Evolutionary conservation across 2,113 vertebrate species (phyloP).

Genomic region (Micronycteris hirsuta): DNA sequence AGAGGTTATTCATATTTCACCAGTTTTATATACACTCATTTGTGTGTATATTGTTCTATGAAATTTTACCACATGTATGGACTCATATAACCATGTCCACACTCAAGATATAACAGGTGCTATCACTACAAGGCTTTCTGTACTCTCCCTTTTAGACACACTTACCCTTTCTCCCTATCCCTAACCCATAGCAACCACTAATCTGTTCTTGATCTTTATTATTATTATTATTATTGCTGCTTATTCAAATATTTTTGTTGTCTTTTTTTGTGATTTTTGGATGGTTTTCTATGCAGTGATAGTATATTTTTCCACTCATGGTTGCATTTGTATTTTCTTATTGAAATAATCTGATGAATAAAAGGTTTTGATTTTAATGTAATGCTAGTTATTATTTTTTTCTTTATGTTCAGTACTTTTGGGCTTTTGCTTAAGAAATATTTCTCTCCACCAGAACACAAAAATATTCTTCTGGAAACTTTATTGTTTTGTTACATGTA

Average conservation of each 20-base stretch:
- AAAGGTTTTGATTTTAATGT: not conserved
- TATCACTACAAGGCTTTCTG: not conserved
- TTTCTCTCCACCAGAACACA: not conserved
- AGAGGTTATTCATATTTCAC: not conserved
- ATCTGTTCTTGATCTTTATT: not conserved
- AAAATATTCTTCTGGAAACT: not conserved
- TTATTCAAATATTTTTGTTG: not conserved
- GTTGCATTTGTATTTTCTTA: not conserved
- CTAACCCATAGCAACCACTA: not conserved
- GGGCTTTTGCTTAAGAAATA: not conserved
- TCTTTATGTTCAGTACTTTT: not conserved
- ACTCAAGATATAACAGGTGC: not conserved
- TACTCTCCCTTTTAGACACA: not conserved
- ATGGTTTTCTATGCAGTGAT: not conserved
- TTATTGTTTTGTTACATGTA: not conserved
- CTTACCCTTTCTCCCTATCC: not conserved
- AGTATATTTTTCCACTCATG: not conserved
- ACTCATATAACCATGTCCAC: not conserved
- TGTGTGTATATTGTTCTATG: not conserved
- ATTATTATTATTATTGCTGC: not conserved
- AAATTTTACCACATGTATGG: not conserved
- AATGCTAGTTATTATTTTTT: not conserved
- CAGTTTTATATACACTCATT: not conserved
- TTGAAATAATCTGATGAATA: not conserved
- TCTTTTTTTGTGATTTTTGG: not conserved